Evolutionary conservation across 2,888 invertebrate species (phyloP), one percentile per base, ranked within the genome.

Genomic region (Rotaria socialis): DNA sequence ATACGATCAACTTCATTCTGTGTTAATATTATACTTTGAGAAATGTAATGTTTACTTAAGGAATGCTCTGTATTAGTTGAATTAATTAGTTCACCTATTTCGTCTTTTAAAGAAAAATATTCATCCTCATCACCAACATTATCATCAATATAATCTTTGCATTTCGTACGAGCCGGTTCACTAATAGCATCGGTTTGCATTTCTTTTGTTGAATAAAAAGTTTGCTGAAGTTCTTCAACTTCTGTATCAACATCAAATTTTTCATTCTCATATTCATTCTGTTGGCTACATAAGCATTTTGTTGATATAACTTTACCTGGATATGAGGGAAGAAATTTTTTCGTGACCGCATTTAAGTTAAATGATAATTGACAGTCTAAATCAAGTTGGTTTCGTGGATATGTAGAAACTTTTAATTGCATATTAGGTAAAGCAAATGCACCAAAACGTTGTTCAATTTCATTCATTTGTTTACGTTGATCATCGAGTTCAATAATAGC

Each of bases 1-100:
- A 80, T 80, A 24, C 80, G 80, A 80, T 80, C 80, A 80, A 80
- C 80, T 80, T 80, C 80, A 80, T 80, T 80, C 24, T 80, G 47
- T 47, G 80, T 80, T 43, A 80, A 24, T 8, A 80, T 80, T 80
- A n/a, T 80, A 47, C 24, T 10, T 47, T 80, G 80, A n/a, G 2
- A 14, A 7, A 14, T n/a, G 7, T 47, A 47, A n/a, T 14, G 24
- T n/a, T 24, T 80, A 47, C 47, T 47, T 47, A 14, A 47, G n/a
- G 8, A 80, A 11, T 43, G 47, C 47, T 80, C 47, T 24, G 2
- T 47, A 75, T 41, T 2, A 8, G 19, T 24, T 24, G 8, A 8
- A 75, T 22, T 24, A 24, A 0, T 75, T 47, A 75, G 8, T 41
- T 75, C 75, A 80, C 47, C 14, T 80, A 4, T 11, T 24, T 80